Evolutionary conservation across 2,888 invertebrate genomes (phyloP).

Genomic region (Xestia c-nigrum): DNA sequence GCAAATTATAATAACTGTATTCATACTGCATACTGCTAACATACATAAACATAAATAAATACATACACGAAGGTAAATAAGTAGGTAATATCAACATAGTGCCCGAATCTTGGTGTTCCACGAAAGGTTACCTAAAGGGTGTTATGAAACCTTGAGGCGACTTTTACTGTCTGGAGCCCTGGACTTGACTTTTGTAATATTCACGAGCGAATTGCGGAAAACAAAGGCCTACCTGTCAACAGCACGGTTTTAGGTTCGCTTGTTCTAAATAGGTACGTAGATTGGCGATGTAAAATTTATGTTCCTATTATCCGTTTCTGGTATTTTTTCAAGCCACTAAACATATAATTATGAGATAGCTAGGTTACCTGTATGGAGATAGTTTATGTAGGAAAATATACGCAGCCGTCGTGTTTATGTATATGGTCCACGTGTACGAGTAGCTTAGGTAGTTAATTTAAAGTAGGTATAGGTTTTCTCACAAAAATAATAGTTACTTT

Average conservation of each 20-base stretch:
- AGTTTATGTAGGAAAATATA: background rate
- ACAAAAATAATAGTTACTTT: background rate
- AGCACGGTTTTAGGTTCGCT: constrained; percentile 9
- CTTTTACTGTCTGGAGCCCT: background rate
- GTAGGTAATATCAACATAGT: background rate
- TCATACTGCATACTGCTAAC: no score
- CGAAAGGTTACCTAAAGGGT: constrained; percentile 36
- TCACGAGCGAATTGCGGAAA: background rate
- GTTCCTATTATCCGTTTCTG: background rate
- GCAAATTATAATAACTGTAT: no score
- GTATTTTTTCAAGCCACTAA: background rate
- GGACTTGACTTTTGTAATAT: constrained; percentile 14
- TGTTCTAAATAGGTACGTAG: background rate
- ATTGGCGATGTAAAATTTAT: background rate
- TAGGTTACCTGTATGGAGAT: background rate
- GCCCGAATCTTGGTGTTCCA: background rate
- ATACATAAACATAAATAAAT: no score
- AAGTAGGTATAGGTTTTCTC: background rate
- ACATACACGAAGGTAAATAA: background rate
- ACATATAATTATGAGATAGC: background rate
- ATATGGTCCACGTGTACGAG: no score
- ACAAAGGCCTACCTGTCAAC: constrained; percentile 7
- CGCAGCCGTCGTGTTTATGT: background rate
- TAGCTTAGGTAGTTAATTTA: background rate
- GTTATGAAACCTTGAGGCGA: constrained; percentile 30